Evolutionary conservation across 2,797 vertebrate species (phyloP), one percentile per base, ranked within the genome.

Genomic region (Orientallactaga sibirica): DNA sequence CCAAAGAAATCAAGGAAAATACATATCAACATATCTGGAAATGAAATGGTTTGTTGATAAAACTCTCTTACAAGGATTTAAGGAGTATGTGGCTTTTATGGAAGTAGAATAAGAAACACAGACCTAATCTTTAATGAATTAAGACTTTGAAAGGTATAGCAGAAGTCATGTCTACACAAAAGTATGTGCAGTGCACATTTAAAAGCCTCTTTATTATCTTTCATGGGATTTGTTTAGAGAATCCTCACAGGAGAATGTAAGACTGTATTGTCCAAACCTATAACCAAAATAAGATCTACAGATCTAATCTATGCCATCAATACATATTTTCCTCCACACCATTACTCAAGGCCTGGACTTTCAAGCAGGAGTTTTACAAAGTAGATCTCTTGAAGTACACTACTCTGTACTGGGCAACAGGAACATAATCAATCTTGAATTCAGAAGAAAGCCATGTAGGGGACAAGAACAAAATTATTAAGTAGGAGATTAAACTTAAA

Each of bases 401-500:
- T 80, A 64, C 43, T 81, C 55, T 43, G 37, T 64, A 66, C n/a
- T 25, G 5, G 66, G 41, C 81, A 71, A 52, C 3, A 74, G 73
- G n/a, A 14, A 88, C 58, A 29, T 86, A 70, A 71, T 48, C 61
- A 75, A 64, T 2, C 78, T 6, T 55, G 29, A 82, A 27, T 9
- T 61, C 18, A 75, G 25, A 90, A 61, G 78, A 68, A 91, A 94
- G 86, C 27, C 29, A 82, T 25, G 29, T 0, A 0, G 80, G 95
- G 88, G 88, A 3, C 62, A 95, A 75, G 92, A 95, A 91, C 68
- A 76, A 87, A 84, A 86, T 41, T 52, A 37, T 25, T 71, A 58
- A 97, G 92, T 41, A 61, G 93, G 64, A n/a, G 74, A 96, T 88
- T 10, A 95, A 94, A 90, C 96, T 55, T 82, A 61, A 97, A 89